Percentiles rank a stretch among this genome's conserved stretches.
phyloP scores from a whole-genome alignment of 2,888 invertebrate species.

The Troides helena region DNA sequence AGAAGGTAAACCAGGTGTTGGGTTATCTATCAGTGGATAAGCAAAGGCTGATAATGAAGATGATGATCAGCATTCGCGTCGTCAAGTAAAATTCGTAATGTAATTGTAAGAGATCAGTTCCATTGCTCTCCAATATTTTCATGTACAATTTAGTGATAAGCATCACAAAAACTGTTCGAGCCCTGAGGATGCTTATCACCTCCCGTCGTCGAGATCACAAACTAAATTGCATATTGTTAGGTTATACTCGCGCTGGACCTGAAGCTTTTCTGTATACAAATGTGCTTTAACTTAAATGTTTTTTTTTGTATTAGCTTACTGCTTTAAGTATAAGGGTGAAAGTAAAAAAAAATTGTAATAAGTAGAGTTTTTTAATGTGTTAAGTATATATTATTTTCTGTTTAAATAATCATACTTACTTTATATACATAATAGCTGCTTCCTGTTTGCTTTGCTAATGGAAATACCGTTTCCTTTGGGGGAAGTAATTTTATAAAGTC shows the following conservation, averaged over 20 bases:
- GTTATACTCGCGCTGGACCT: slow-evolving; percentile 11
- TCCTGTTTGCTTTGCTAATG: no score
- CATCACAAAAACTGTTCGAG: slow-evolving; percentile 17
- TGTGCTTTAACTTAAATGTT: not conserved
- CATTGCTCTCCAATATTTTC: slow-evolving; percentile 16
- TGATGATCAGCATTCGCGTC: no score
- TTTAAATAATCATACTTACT: no score
- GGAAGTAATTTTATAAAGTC: no score
- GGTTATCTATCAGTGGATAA: no score
- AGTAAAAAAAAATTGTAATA: no score
- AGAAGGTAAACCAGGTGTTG: no score
- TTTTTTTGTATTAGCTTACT: not conserved
- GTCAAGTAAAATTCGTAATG: not conserved
- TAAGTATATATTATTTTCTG: no score
- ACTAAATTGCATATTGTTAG: slow-evolving; percentile 49
- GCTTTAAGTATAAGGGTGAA: not conserved
- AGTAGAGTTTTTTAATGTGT: no score
- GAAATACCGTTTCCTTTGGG: no score
- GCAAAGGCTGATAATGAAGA: no score
- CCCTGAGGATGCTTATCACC: slow-evolving; percentile 13
- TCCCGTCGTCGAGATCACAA: slow-evolving; percentile 33
- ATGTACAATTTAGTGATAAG: slow-evolving; percentile 21
- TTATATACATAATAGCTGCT: no score
- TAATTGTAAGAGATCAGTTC: not conserved
- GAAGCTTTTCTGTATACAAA: slow-evolving; percentile 10